Percentiles rank a stretch among this genome's conserved stretches.
These are phyloP conservation scores for Drosophila orena DNA, from an alignment of 1,140 invertebrate genomes.

Conservation along the genomic window DNA sequence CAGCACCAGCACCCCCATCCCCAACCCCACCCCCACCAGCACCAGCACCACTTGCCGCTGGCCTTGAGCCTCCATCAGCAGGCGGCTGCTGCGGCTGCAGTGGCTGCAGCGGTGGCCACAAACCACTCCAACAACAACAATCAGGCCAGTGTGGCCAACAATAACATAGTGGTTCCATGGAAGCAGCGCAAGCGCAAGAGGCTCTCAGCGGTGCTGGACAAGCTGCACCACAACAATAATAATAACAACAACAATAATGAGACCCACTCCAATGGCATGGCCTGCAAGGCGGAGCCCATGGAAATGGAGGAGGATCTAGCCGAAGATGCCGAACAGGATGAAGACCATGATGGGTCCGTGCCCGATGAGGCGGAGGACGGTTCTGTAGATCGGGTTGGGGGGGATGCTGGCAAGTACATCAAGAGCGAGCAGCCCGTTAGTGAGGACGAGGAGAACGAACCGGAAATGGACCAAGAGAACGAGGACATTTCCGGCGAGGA, in stretches of 20 bases:
- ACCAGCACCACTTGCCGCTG: slow-evolving; percentile 48
- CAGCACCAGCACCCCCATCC: slow-evolving; percentile 39
- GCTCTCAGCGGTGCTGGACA: slow-evolving; percentile 91
- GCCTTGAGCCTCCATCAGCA: slow-evolving; percentile 42
- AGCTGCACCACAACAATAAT: slow-evolving; percentile 86
- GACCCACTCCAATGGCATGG: slow-evolving; percentile 44
- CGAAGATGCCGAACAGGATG: slow-evolving; percentile 33
- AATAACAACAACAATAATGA: slow-evolving; percentile 67
- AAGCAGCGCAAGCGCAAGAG: slow-evolving; percentile 90
- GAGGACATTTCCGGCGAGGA: slow-evolving; percentile 75
- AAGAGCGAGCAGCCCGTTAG: slow-evolving; percentile 69
- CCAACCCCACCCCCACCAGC: slow-evolving; percentile 8
- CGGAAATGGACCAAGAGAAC: slow-evolving; percentile 33
- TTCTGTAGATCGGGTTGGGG: background rate
- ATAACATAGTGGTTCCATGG: slow-evolving; percentile 86
- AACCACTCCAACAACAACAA: slow-evolving; percentile 86
- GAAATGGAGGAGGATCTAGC: slow-evolving; percentile 75
- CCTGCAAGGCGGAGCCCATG: slow-evolving; percentile 77
- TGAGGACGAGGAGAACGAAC: slow-evolving; percentile 60
- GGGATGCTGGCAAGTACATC: slow-evolving; percentile 61
- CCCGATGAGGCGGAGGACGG: slow-evolving; percentile 27
- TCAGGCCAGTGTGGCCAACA: slow-evolving; percentile 87
- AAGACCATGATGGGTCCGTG: slow-evolving; percentile 52
- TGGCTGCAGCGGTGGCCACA: slow-evolving; percentile 65
- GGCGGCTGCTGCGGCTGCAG: slow-evolving; percentile 71